phyloP scores from a whole-genome alignment of 2,797 vertebrate genomes.

The Helarctos malayanus region DNA sequence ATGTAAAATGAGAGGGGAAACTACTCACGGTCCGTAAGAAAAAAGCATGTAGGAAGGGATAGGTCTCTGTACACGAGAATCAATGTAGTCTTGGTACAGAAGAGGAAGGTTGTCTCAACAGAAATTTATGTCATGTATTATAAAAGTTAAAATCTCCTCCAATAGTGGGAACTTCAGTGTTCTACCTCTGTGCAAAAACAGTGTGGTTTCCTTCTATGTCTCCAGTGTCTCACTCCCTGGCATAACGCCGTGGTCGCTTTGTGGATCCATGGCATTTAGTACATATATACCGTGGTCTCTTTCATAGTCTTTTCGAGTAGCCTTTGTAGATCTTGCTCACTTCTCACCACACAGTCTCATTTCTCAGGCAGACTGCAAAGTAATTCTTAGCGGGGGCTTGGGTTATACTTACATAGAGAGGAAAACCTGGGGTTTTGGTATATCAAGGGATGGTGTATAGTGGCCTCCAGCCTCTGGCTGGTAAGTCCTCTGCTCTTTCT shows the following conservation, averaged over 20 bases:
- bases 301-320: background rate
- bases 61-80: background rate
- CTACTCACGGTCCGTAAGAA: background rate
- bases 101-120: background rate
- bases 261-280: background rate
- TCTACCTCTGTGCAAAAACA: background rate
- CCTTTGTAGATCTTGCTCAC: background rate
- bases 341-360: background rate
- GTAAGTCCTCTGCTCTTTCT: background rate
- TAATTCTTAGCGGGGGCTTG: background rate
- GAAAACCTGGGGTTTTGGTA: background rate
- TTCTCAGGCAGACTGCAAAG: background rate
- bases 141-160: background rate
- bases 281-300: background rate
- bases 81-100: background rate
- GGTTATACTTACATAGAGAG: background rate
- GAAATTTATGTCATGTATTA: background rate
- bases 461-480: background rate
- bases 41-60: background rate
- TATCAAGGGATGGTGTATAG: background rate
- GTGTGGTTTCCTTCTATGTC: background rate
- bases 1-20: background rate
- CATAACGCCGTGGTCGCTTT: background rate
- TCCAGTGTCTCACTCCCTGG: background rate
- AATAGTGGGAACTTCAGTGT: background rate